These are phyloP conservation scores for fruit fly (Drosophila melanogaster) DNA, from an alignment of 1,140 invertebrate species.

Conservation along the genomic window Release_6_plus_ISO1_MT NT_033777.3:12547501-12548000, in stretches of 20 bases:
- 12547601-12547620: constrained; percentile 19
- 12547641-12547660: constrained; percentile 75
- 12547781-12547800: constrained; percentile 37
- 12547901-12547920: constrained; percentile 43
- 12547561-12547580: constrained; percentile 65
- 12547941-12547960: constrained; percentile 55
- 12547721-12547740: constrained; percentile 70
- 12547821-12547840: neutral
- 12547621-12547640: constrained; percentile 8
- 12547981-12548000: constrained; percentile 35
- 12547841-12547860: constrained; percentile 16
- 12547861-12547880: constrained; percentile 68
- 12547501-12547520: constrained; percentile 42
- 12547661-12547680: constrained; percentile 52
- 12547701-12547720: constrained; percentile 30
- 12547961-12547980: constrained; percentile 69
- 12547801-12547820: constrained; percentile 56
- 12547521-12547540: constrained; percentile 43
- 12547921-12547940: constrained; percentile 66
- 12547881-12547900: constrained; percentile 31
- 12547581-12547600: constrained; percentile 23
- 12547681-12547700: constrained; percentile 65
- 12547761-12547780: constrained; percentile 27
- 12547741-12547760: constrained; percentile 64
- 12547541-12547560: constrained; percentile 63